Conservation (phyloP, 1,140 invertebrate species). For the Drosophila aff. region DNA sequence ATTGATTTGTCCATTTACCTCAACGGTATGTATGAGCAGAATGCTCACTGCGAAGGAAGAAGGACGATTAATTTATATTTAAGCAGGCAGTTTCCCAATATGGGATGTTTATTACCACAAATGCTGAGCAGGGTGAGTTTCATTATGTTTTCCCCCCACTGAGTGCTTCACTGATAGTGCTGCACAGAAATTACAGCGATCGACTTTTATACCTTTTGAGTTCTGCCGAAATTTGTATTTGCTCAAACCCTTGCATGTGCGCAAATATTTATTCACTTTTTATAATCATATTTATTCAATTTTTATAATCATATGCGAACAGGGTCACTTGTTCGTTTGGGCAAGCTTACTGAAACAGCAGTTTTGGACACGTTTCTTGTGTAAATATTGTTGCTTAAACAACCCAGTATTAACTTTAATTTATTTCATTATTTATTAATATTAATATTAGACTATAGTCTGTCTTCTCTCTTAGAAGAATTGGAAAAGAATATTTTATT, state of each 20-base stretch:
- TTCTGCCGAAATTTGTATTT: slow-evolving; percentile 2
- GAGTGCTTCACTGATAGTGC: not conserved
- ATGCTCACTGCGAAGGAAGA: slow-evolving; percentile 10
- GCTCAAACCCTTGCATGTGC: slow-evolving; percentile 19
- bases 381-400: slow-evolving; percentile 6
- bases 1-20: not conserved
- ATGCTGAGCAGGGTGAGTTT: slow-evolving; percentile 10
- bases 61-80: not conserved
- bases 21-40: slow-evolving; percentile 6
- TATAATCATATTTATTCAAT: slow-evolving; percentile 6
- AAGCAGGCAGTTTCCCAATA: too few species aligned
- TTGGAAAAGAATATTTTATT: too few species aligned
- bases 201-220: slow-evolving; percentile 6
- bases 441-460: too few species aligned
- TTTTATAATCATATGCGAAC: slow-evolving; percentile 21
- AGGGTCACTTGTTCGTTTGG: slow-evolving; percentile 17
- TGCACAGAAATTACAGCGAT: not conserved
- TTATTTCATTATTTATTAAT: not conserved
- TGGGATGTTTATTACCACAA: slow-evolving; percentile 4
- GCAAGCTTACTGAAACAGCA: slow-evolving; percentile 28
- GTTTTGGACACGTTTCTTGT: slow-evolving; percentile 21
- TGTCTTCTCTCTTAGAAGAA: too few species aligned
- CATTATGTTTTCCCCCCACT: slow-evolving; percentile 14
- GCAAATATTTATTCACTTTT: slow-evolving; percentile 13
- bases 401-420: not conserved